phyloP scores from a whole-genome alignment of 2,888 invertebrate genomes.

The Leucoptera coffeella region DNA sequence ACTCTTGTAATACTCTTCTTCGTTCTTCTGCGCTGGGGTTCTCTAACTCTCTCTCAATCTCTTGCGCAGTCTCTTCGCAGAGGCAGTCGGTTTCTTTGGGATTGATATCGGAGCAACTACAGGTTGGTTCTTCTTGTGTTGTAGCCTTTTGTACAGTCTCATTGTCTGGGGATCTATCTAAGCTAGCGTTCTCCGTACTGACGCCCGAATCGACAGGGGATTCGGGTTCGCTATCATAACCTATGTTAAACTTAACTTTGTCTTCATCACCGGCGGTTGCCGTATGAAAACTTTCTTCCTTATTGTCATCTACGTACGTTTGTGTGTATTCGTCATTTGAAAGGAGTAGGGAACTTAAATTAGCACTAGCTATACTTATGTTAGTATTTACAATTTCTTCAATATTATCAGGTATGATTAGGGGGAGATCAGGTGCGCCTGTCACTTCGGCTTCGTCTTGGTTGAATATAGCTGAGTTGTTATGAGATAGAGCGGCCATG shows the following conservation, averaged over 20 bases:
- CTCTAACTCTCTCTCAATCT: slow-evolving; percentile 17
- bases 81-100: slow-evolving; percentile 11
- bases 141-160: slow-evolving; percentile 29
- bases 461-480: slow-evolving; percentile 34
- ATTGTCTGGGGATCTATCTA: slow-evolving; percentile 57
- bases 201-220: slow-evolving; percentile 60
- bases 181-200: slow-evolving; percentile 66
- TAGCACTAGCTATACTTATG: slow-evolving; percentile 60
- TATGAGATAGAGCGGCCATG: slow-evolving; percentile 43
- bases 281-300: slow-evolving; percentile 19
- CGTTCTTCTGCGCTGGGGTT: slow-evolving; percentile 26
- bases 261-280: slow-evolving; percentile 19
- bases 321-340: slow-evolving; percentile 41
- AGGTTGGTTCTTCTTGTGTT: slow-evolving; percentile 25
- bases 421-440: slow-evolving; percentile 20
- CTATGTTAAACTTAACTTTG: slow-evolving; percentile 38
- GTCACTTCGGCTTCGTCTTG: slow-evolving; percentile 19
- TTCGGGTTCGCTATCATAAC: slow-evolving; percentile 40
- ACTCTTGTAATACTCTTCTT: slow-evolving; percentile 13
- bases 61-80: slow-evolving; percentile 2
- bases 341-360: slow-evolving; percentile 46
- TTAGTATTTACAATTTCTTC: slow-evolving; percentile 36
- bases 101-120: slow-evolving; percentile 14
- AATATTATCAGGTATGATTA: slow-evolving; percentile 28
- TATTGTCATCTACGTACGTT: slow-evolving; percentile 19